Conservation (phyloP, 2,888 invertebrate species). For the Idaea dimidiata region DNA sequence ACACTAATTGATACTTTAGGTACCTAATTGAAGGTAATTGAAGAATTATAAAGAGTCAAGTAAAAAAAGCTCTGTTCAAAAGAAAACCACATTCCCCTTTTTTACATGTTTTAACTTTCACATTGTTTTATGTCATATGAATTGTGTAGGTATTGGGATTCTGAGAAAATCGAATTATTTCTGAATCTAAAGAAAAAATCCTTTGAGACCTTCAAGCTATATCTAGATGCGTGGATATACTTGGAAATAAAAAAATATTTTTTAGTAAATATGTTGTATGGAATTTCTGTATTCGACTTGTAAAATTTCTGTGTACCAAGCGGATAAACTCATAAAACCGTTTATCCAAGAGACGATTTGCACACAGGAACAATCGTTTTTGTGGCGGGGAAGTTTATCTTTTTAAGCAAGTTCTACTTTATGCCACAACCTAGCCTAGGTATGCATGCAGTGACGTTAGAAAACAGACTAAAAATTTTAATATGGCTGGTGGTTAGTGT, state of each 20-base stretch:
- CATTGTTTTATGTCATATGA: neutral
- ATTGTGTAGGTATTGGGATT: neutral
- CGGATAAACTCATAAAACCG: neutral
- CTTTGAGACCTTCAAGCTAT: neutral
- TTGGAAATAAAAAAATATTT: neutral
- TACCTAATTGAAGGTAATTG: no score
- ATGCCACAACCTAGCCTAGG: neutral
- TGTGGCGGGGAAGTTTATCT: neutral
- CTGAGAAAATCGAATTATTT: neutral
- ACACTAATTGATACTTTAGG: no score
- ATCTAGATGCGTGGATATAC: no score
- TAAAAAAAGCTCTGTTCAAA: neutral
- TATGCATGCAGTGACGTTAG: neutral
- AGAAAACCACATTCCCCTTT: neutral
- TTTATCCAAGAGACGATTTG: neutral
- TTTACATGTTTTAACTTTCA: neutral
- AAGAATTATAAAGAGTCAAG: neutral
- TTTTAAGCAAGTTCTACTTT: neutral
- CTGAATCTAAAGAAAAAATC: neutral
- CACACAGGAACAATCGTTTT: neutral
- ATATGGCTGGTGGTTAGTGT: neutral
- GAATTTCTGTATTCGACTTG: neutral
- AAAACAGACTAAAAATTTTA: neutral
- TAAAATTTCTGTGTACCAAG: neutral
- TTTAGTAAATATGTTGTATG: neutral